A percentile compares a stretch with the other conserved stretches of the same genome.
Conservation (phyloP, 2,113 vertebrate genomes). For the Menidia beryllina region DNA sequence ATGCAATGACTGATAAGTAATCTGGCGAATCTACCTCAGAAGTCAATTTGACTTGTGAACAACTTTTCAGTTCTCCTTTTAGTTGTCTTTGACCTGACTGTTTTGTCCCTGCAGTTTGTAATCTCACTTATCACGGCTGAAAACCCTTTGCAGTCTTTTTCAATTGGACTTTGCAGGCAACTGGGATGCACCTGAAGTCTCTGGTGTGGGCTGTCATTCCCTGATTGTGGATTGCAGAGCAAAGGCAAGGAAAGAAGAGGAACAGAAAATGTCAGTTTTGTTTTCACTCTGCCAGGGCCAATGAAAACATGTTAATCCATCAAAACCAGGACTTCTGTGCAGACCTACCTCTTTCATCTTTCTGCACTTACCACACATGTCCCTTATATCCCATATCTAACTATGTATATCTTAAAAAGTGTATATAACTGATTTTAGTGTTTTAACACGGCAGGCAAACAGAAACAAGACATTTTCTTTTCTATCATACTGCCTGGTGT, state of each 20-base stretch:
- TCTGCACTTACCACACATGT: constrained; percentile 12
- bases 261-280: neutral
- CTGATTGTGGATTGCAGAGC: neutral
- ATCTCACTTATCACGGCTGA: no score
- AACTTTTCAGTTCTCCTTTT: no score
- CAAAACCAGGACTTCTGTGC: constrained; percentile 32
- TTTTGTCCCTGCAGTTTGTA: no score
- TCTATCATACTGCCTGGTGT: constrained; percentile 2
- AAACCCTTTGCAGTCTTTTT: no score
- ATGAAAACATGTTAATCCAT: constrained; percentile 41
- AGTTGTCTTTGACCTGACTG: no score
- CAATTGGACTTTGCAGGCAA: no score
- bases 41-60: no score
- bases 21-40: no score
- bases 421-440: constrained; percentile 4
- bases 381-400: constrained; percentile 13
- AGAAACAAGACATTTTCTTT: constrained; percentile 33
- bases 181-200: no score
- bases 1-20: no score
- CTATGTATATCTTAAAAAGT: constrained; percentile 9
- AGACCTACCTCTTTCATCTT: neutral
- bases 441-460: neutral
- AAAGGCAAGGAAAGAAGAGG: neutral
- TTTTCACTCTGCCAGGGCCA: constrained; percentile 12
- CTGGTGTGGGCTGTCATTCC: no score